A percentile compares a stretch with the other conserved stretches of the same genome.
phyloP scores from a whole-genome alignment of 2,113 vertebrate species.

The Manacus vitellinus region DNA sequence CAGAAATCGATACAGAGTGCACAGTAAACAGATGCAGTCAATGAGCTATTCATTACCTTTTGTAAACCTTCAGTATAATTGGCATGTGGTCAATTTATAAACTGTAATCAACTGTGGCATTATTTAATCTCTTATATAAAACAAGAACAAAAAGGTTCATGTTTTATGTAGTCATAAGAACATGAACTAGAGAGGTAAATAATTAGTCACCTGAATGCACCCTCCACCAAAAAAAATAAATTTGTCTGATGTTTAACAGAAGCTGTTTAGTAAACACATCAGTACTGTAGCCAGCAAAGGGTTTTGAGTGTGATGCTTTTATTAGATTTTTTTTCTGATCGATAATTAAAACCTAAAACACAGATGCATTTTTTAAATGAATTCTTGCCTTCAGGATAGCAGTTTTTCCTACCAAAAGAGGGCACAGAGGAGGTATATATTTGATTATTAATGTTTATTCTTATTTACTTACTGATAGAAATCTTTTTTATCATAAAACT shows the following conservation, averaged over 20 bases:
- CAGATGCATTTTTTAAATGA: background rate
- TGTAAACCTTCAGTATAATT: constrained; percentile 27
- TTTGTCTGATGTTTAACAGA: background rate
- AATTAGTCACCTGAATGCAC: background rate
- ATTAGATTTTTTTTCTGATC: background rate
- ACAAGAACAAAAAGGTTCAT: background rate
- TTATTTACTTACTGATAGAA: background rate
- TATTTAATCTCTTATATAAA: constrained; percentile 8
- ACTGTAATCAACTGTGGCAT: constrained; percentile 3
- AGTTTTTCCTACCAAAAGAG: constrained; percentile 1
- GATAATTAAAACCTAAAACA: background rate
- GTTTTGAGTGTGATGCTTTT: background rate
- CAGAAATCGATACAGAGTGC: constrained; percentile 42
- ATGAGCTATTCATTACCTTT: constrained; percentile 52
- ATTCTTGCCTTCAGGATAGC: background rate
- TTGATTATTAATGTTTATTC: background rate
- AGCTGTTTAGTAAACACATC: background rate
- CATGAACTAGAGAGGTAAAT: background rate
- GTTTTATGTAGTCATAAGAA: background rate
- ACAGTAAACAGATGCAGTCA: constrained; percentile 20
- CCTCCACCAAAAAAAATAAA: background rate
- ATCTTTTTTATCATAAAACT: background rate
- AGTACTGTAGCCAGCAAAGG: background rate
- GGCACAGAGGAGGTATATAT: background rate
- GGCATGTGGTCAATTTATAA: constrained; percentile 18